Base-by-base conservation (phyloP, 2,113 vertebrate species). In the Neodontobutis hainanensis region DNA sequence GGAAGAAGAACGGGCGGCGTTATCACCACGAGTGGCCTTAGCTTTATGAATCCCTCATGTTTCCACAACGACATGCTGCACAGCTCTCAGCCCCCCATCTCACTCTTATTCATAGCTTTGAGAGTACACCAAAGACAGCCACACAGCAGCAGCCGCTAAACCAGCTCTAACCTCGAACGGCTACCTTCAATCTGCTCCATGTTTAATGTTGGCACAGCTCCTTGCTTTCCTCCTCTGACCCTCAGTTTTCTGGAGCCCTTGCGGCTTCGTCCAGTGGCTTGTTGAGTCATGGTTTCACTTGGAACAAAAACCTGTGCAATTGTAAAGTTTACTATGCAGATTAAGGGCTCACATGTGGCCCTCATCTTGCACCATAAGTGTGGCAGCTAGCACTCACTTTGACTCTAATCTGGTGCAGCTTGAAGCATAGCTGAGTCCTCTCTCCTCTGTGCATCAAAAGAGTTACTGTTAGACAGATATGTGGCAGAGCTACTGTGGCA, bases 11-110 rank as follows among this genome's bases (percentile, higher is more conserved):
- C 5, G 97, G 96, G 56, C 95, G 93, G 75, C 95, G 95, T 43
- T 96, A 94, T 92, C 95, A 98, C 94, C 96, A 99, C 0, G 97
- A 99, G 91, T 99, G 97, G 97, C 96, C 96, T 96, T 99, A 98
- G 94, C 64, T 70, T 68, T 55, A 61, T n/a, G 9, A 11, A 5
- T 51, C 72, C 63, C 50, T 34, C 46, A 2, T 16, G 8, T 76
- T 44, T 74, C 60, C 55, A 34, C 68, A 34, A 42, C 65, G 36
- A 47, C 71, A 56, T 35, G 44, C 34, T n/a, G 16, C 66, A 40
- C 61, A 62, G 64, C 69, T 71, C 81, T 75, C 65, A 51, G 55
- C 78, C 77, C 70, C 61, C 56, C 66, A n/a, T 38, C 32, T 43
- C 67, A 77, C 77, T 76, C 74, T 78, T 75, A 15, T 72, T 55